A percentile compares a stretch with the other conserved stretches of the same genome.
These are phyloP conservation scores for Glaucomys volans DNA, from an alignment of 2,113 vertebrate species.

Conservation along the genomic window DNA sequence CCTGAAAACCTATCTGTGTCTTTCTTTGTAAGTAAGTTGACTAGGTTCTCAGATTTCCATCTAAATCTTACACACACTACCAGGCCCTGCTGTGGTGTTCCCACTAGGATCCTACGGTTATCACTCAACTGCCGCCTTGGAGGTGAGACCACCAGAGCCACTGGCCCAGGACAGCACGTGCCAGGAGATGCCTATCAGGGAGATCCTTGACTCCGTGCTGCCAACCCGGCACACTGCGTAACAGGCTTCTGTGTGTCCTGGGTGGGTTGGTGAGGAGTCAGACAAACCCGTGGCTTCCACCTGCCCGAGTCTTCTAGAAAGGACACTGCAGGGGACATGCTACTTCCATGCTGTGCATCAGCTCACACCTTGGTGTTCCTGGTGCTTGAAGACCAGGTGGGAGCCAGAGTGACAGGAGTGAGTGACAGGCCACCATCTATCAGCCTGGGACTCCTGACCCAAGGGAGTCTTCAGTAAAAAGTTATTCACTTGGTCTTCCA, in stretches of 20 bases:
- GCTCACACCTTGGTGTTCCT: background rate
- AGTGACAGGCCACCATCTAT: accelerated
- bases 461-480: background rate
- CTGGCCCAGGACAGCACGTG: slow-evolving; percentile 79
- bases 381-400: background rate
- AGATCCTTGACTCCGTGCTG: slow-evolving; percentile 56
- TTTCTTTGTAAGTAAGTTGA: slow-evolving; percentile 87
- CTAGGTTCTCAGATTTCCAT: slow-evolving; percentile 86
- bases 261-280: background rate
- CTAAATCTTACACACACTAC: slow-evolving; percentile 85
- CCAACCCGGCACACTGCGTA: slow-evolving; percentile 67
- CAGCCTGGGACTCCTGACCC: background rate
- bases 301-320: slow-evolving; percentile 43
- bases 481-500: background rate
- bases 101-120: slow-evolving; percentile 85
- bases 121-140: slow-evolving; percentile 81
- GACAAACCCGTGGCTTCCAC: slow-evolving; percentile 62
- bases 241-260: slow-evolving; percentile 20
- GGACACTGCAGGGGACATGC: no score
- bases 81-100: slow-evolving; percentile 73
- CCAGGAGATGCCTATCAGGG: slow-evolving; percentile 75
- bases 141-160: slow-evolving; percentile 84
- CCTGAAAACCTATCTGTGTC: slow-evolving; percentile 78
- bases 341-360: no score
- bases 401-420: background rate